These are phyloP conservation scores for Xestia xanthographa DNA, from an alignment of 2,888 invertebrate species.

Conservation along the genomic window DNA sequence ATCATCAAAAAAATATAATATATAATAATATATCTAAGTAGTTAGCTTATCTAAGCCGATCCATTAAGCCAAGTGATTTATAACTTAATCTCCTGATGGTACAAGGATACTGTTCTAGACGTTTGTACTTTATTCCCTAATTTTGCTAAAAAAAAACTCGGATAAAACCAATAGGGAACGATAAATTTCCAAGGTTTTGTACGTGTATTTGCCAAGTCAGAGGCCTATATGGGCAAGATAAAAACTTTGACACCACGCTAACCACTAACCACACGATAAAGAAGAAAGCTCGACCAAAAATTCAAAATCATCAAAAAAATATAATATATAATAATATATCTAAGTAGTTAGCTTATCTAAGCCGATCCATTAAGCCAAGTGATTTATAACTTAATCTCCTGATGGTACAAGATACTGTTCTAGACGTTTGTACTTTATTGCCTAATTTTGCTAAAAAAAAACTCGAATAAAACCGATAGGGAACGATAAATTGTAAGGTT, in stretches of 20 bases:
- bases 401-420: slow-evolving; percentile 46
- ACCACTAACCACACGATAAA: no score
- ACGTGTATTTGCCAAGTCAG: background rate
- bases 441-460: slow-evolving; percentile 49
- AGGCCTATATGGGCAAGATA: no score
- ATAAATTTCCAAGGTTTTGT: slow-evolving; percentile 30
- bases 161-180: slow-evolving; percentile 23
- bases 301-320: slow-evolving; percentile 8
- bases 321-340: no score
- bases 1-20: slow-evolving; percentile 10
- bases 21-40: no score
- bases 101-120: slow-evolving; percentile 46
- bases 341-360: slow-evolving; percentile 46
- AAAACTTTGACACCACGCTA: no score
- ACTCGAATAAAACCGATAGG: slow-evolving; percentile 26
- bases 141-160: slow-evolving; percentile 46
- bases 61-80: slow-evolving; percentile 55
- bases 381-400: slow-evolving; percentile 61
- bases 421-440: slow-evolving; percentile 47
- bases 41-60: slow-evolving; percentile 42
- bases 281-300: no score
- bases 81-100: slow-evolving; percentile 59
- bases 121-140: slow-evolving; percentile 45
- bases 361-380: slow-evolving; percentile 43
- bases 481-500: slow-evolving; percentile 31